phyloP scores from a whole-genome alignment of 2,888 invertebrate genomes.

The Anodontia alba region DNA sequence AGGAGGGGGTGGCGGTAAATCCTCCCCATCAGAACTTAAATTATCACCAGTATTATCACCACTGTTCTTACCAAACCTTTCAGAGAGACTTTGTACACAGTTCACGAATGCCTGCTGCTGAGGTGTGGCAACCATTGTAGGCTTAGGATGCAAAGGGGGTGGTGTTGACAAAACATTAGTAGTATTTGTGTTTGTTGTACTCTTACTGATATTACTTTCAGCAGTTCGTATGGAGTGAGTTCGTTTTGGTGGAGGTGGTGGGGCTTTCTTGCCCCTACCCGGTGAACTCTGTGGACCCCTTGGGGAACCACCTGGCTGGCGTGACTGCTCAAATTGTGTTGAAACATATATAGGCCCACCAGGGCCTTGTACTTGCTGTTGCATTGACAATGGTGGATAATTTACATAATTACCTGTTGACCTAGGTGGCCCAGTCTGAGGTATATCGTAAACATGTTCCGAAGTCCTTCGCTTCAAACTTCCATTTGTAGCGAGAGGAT shows the following conservation, averaged over 20 bases:
- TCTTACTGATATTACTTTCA: conserved; percentile 5
- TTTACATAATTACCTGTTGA: conserved; percentile 60
- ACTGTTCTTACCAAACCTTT: conserved; percentile 81
- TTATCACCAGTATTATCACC: conserved; percentile 75
- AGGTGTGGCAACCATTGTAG: conserved; percentile 59
- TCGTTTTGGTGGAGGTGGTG: conserved; percentile 86
- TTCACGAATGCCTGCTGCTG: conserved; percentile 83
- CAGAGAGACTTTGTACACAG: conserved; percentile 82
- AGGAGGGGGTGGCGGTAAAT: conserved; percentile 81
- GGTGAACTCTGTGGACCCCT: conserved; percentile 56
- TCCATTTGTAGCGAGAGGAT: conserved; percentile 57
- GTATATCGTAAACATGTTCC: conserved; percentile 78
- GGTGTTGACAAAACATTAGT: conserved; percentile 47
- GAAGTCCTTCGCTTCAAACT: conserved; percentile 60
- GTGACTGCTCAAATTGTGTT: conserved; percentile 63
- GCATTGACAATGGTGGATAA: conserved; percentile 64
- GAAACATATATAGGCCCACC: conserved; percentile 63
- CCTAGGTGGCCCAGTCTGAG: conserved; percentile 63
- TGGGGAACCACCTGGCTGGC: conserved; percentile 67
- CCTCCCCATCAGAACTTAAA: conserved; percentile 79
- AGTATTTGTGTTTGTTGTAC: conserved; percentile 1
- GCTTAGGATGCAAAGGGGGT: conserved; percentile 60
- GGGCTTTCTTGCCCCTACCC: conserved; percentile 79
- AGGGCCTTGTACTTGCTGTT: conserved; percentile 46
- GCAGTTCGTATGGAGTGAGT: conserved; percentile 83